These are phyloP conservation scores for Meandrusa payeni DNA, from an alignment of 2,888 invertebrate species.

Conservation along the genomic window DNA sequence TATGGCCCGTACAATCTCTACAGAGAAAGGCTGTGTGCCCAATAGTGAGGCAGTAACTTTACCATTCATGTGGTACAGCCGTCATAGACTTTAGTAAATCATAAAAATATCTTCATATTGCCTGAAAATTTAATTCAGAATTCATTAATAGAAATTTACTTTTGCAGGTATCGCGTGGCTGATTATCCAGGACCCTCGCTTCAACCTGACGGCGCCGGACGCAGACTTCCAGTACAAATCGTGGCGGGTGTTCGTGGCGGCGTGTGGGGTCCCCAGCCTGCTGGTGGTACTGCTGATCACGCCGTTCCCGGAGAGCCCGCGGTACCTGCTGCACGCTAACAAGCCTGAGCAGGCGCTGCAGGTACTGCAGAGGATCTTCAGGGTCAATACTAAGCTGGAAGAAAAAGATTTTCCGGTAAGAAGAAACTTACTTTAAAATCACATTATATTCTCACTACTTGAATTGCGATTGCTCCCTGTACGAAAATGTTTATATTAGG, in stretches of 20 bases:
- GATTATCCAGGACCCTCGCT: constrained; percentile 59
- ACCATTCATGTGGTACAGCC: too few species aligned
- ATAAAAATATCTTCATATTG: too few species aligned
- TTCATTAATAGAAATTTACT: too few species aligned
- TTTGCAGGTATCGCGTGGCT: constrained; percentile 70
- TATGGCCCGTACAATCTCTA: too few species aligned
- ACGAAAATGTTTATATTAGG: too few species aligned
- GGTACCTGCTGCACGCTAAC: constrained; percentile 75
- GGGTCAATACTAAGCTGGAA: constrained; percentile 71
- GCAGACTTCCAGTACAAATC: constrained; percentile 75
- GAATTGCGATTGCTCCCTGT: too few species aligned
- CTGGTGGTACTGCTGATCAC: constrained; percentile 70
- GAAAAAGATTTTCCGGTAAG: constrained; percentile 79
- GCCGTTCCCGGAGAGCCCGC: constrained; percentile 81
- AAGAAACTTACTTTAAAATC: constrained; percentile 23
- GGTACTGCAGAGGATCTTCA: constrained; percentile 78
- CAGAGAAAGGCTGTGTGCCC: too few species aligned
- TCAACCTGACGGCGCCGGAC: constrained; percentile 49
- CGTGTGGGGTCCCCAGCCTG: constrained; percentile 81
- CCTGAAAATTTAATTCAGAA: too few species aligned
- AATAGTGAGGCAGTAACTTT: too few species aligned
- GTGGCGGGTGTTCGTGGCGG: constrained; percentile 83
- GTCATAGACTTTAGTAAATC: too few species aligned
- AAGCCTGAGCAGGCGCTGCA: constrained; percentile 69
- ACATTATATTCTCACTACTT: too few species aligned